phyloP scores from a whole-genome alignment of 2,888 invertebrate genomes.

The Alitta virens region DNA sequence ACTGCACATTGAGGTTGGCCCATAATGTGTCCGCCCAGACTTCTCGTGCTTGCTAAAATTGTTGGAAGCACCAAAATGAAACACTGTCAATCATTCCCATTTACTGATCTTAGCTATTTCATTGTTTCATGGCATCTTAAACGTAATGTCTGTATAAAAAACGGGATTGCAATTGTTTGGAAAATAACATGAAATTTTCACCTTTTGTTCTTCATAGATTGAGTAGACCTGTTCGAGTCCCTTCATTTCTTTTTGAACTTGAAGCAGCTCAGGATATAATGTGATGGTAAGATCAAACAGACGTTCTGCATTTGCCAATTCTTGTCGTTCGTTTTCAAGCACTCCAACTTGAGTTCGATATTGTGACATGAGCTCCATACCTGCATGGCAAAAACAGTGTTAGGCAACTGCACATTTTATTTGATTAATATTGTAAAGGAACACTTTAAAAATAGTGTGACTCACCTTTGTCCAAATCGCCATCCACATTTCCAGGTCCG shows the following conservation, averaged over 20 bases:
- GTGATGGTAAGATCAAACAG: constrained; percentile 84
- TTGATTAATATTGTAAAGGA: no score
- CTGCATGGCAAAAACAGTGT: constrained; percentile 29
- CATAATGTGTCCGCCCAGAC: constrained; percentile 84
- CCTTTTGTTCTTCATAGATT: constrained; percentile 75
- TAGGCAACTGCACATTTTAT: no score
- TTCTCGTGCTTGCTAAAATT: constrained; percentile 66
- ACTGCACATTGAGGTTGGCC: constrained; percentile 81
- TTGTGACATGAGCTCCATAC: constrained; percentile 60
- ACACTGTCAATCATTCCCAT: no score
- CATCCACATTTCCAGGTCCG: constrained; percentile 79
- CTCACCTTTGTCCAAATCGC: constrained; percentile 73
- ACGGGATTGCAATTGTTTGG: no score
- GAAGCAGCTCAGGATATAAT: constrained; percentile 74
- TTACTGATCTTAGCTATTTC: no score
- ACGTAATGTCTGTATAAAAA: no score
- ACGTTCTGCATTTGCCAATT: constrained; percentile 73
- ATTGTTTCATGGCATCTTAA: no score
- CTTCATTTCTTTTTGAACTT: constrained; percentile 58
- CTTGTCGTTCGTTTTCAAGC: constrained; percentile 67
- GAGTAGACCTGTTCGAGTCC: constrained; percentile 72
- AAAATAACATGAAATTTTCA: no score
- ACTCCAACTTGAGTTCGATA: constrained; percentile 68
- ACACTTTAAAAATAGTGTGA: no score
- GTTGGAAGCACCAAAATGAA: no score